These are phyloP conservation scores for Macroramphosus scolopax DNA, from an alignment of 2,797 vertebrate genomes.

Conservation along the genomic window DNA sequence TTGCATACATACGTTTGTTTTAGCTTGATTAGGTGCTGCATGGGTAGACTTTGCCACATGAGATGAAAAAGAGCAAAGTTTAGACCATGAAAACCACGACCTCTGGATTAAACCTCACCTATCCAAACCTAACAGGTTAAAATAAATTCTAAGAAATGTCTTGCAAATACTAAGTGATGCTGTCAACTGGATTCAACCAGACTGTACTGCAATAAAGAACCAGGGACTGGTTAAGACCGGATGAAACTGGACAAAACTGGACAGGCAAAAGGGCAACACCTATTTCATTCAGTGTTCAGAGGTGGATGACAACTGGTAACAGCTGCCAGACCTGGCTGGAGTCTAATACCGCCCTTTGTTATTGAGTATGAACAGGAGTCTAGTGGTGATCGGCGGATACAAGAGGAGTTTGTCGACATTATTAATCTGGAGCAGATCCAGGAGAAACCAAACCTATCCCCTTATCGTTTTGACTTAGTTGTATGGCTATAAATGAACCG, in stretches of 20 bases:
- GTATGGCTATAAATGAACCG: slow-evolving; percentile 35
- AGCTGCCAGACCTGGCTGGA: slow-evolving; percentile 15
- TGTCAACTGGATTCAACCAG: slow-evolving; percentile 30
- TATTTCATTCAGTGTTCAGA: slow-evolving; percentile 34
- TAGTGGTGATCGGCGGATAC: slow-evolving; percentile 13
- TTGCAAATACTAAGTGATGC: slow-evolving; percentile 34
- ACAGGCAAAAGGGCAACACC: slow-evolving; percentile 34
- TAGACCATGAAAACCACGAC: neutral
- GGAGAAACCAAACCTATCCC: slow-evolving; percentile 34
- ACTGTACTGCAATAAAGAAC: slow-evolving; percentile 33
- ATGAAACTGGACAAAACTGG: slow-evolving; percentile 55
- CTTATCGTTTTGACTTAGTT: slow-evolving; percentile 37
- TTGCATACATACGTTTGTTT: slow-evolving; percentile 45
- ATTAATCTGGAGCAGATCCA: slow-evolving; percentile 36
- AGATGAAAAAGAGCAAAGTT: slow-evolving; percentile 12
- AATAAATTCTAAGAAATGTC: too few species aligned
- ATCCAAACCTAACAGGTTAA: slow-evolving; percentile 35
- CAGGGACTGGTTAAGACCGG: slow-evolving; percentile 13
- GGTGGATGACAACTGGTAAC: slow-evolving; percentile 33
- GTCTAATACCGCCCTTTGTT: slow-evolving; percentile 4
- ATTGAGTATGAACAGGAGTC: slow-evolving; percentile 17
- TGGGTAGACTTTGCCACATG: slow-evolving; percentile 16
- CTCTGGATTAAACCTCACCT: slow-evolving; percentile 16
- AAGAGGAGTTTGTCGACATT: slow-evolving; percentile 24
- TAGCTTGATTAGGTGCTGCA: slow-evolving; percentile 9